Percentiles rank a stretch among this genome's conserved stretches.
Conservation (phyloP, 2,888 invertebrate genomes). For the Spatulosminthurus flaviceps region DNA sequence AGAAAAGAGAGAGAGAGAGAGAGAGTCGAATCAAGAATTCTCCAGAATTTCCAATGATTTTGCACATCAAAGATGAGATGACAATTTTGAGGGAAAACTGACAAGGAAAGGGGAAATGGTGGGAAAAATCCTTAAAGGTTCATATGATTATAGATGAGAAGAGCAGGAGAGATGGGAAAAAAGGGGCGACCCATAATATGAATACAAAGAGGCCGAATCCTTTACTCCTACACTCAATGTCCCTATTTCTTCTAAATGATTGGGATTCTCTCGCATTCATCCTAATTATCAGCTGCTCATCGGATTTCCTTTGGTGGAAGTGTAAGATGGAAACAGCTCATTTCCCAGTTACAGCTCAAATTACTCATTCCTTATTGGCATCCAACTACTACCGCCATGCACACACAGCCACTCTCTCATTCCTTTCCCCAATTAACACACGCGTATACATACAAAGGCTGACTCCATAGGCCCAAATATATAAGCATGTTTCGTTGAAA, state of each 20-base stretch:
- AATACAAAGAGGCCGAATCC: not conserved
- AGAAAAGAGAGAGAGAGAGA: not conserved
- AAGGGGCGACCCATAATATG: not conserved
- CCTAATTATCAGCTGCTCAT: constrained; percentile 50
- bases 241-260: constrained; percentile 43
- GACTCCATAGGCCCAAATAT: not conserved
- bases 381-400: not conserved
- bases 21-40: not conserved
- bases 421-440: no score
- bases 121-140: not conserved
- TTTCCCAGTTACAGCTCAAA: constrained; percentile 40
- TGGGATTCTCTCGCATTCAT: constrained; percentile 46
- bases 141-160: no score
- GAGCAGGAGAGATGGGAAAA: no score
- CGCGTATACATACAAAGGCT: no score
- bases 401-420: no score
- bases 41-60: not conserved
- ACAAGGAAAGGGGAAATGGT: not conserved
- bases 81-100: not conserved
- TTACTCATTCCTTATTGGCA: constrained; percentile 30
- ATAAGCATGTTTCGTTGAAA: no score
- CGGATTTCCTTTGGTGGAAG: constrained; percentile 47
- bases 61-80: not conserved
- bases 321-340: constrained; percentile 47
- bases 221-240: not conserved